A percentile compares a stretch with the other conserved stretches of the same genome.
Conservation (phyloP, 2,888 invertebrate species). For the Limenitis camilla region DNA sequence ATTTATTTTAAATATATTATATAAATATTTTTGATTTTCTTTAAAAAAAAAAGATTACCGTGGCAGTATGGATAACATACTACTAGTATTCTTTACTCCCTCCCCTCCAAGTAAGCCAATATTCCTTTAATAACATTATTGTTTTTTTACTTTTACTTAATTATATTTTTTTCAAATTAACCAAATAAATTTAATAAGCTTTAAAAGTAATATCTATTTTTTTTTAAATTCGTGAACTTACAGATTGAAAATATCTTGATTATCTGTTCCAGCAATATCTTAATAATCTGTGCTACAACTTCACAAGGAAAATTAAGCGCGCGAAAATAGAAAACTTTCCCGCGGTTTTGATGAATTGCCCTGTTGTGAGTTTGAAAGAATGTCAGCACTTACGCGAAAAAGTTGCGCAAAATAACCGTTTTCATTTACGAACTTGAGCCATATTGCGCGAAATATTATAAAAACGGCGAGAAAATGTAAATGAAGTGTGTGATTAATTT, state of each 20-base stretch:
- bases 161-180: no score
- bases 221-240: background rate
- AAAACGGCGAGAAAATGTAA: slow-evolving; percentile 1
- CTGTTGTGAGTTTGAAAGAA: slow-evolving; percentile 45
- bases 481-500: background rate
- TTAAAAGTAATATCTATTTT: background rate
- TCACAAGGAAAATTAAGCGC: slow-evolving; percentile 46
- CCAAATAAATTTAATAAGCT: background rate
- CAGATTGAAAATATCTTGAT: background rate
- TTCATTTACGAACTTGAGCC: slow-evolving; percentile 15
- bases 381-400: slow-evolving; percentile 23
- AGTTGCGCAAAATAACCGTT: slow-evolving; percentile 20
- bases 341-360: slow-evolving; percentile 55
- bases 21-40: no score
- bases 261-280: slow-evolving; percentile 7
- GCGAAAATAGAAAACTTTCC: slow-evolving; percentile 44
- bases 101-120: no score
- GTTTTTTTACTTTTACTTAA: no score
- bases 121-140: no score
- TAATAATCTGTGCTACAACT: slow-evolving; percentile 25
- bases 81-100: no score
- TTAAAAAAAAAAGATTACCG: no score
- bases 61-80: no score
- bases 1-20: no score
- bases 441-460: slow-evolving; percentile 18